These are phyloP conservation scores for Acipenser transmontanus DNA, from an alignment of 2,797 vertebrate species.

Conservation along the genomic window DNA sequence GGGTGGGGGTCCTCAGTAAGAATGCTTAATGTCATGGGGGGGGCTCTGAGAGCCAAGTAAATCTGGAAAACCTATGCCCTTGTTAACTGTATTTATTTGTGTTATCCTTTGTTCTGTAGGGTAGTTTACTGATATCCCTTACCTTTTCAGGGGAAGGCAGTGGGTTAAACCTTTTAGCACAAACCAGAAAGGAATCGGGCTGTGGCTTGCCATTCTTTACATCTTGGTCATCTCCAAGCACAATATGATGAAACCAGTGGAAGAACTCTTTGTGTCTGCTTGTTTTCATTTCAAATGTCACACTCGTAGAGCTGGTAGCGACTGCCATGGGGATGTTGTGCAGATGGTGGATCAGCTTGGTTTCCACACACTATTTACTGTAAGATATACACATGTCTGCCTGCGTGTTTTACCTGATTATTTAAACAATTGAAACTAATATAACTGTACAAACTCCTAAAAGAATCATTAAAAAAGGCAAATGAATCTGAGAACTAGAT, in stretches of 20 bases:
- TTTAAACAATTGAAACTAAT: too few relatives aligned
- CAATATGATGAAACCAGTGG: slow-evolving; percentile 66
- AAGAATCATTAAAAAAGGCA: too few relatives aligned
- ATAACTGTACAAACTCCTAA: too few relatives aligned
- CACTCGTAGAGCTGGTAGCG: slow-evolving; percentile 68
- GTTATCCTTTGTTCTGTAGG: too few relatives aligned
- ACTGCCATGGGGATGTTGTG: slow-evolving; percentile 68
- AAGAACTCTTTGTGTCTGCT: slow-evolving; percentile 72
- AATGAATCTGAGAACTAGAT: too few relatives aligned
- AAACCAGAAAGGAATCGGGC: slow-evolving; percentile 77
- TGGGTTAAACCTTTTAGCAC: slow-evolving; percentile 69
- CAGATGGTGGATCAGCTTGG: slow-evolving; percentile 66
- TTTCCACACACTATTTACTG: background rate
- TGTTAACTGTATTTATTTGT: too few relatives aligned
- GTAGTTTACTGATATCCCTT: slow-evolving; percentile 11
- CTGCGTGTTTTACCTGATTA: too few relatives aligned
- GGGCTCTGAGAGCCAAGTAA: too few relatives aligned
- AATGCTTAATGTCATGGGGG: background rate
- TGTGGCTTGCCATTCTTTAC: slow-evolving; percentile 71
- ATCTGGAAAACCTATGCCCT: too few relatives aligned
- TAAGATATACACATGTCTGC: too few relatives aligned
- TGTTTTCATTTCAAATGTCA: slow-evolving; percentile 68
- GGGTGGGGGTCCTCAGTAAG: too few relatives aligned
- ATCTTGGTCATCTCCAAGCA: slow-evolving; percentile 79
- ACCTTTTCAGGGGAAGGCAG: slow-evolving; percentile 61